phyloP scores from a whole-genome alignment of 1,140 invertebrate genomes.

The Drosophila nebulosa region DNA sequence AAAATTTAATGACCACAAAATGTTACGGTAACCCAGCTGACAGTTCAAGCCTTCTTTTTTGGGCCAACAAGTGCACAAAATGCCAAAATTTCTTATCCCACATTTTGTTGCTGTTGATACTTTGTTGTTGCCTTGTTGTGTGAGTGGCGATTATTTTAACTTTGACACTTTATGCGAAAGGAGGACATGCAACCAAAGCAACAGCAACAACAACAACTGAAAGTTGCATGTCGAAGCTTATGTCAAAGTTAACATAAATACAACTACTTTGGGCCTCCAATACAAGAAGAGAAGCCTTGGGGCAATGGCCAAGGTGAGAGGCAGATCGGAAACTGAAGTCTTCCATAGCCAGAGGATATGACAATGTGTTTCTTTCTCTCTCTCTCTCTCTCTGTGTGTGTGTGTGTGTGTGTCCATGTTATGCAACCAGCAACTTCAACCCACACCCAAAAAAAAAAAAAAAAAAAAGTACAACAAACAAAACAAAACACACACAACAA shows the following conservation, averaged over 20 bases:
- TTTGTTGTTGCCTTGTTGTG: not conserved
- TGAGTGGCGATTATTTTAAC: constrained; percentile 61
- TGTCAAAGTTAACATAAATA: constrained; percentile 78
- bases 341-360: constrained; percentile 40
- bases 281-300: constrained; percentile 14
- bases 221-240: constrained; percentile 72
- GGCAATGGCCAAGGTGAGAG: constrained; percentile 17
- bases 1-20: not conserved
- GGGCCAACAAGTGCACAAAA: not conserved
- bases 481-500: constrained; percentile 7
- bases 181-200: constrained; percentile 57
- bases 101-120: not conserved
- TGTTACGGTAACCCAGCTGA: not conserved
- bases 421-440: constrained; percentile 40
- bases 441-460: constrained; percentile 11
- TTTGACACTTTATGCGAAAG: constrained; percentile 63
- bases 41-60: not conserved
- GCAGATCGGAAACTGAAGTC: constrained; percentile 31
- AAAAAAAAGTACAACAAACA: constrained; percentile 4
- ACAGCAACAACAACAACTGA: constrained; percentile 28
- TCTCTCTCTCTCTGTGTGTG: too few relatives aligned
- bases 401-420: constrained; percentile 28
- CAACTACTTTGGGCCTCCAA: constrained; percentile 67
- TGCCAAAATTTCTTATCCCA: not conserved
- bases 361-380: too few relatives aligned